These are phyloP conservation scores for Myotis findleyi DNA, from an alignment of 2,797 vertebrate species.

Conservation along the genomic window DNA sequence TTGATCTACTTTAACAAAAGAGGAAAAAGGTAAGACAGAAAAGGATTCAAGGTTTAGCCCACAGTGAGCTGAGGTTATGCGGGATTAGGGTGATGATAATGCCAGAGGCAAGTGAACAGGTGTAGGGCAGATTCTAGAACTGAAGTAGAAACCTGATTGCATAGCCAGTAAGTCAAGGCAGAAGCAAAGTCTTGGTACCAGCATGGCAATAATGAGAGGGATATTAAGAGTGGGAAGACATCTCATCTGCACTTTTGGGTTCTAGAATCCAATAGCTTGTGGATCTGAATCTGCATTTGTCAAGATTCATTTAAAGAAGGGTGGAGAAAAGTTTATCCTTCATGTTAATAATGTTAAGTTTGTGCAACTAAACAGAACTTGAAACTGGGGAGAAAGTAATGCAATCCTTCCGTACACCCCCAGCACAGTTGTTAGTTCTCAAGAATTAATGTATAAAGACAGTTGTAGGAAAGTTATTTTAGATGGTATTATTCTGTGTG, in stretches of 20 bases:
- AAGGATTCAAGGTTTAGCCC: background rate
- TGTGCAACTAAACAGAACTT: background rate
- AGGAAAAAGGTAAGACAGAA: background rate
- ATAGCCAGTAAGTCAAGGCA: background rate
- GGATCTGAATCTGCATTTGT: background rate
- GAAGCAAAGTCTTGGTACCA: background rate
- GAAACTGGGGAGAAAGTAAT: background rate
- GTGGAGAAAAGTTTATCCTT: background rate
- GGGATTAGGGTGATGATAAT: background rate
- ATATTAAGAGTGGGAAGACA: too few relatives aligned
- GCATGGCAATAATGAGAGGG: background rate
- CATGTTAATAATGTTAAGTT: background rate
- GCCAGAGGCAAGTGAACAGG: background rate
- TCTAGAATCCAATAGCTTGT: background rate
- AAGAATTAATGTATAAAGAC: background rate
- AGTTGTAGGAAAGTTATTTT: background rate
- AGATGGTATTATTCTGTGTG: background rate
- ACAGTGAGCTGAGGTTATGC: background rate
- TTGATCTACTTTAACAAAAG: constrained; percentile 26
- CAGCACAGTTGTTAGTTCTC: background rate
- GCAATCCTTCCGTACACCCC: background rate
- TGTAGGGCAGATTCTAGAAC: background rate
- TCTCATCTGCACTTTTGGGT: background rate
- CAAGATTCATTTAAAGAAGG: background rate
- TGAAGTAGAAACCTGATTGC: background rate